phyloP scores from a whole-genome alignment of 2,113 vertebrate genomes.

The Setophaga kirtlandii region DNA sequence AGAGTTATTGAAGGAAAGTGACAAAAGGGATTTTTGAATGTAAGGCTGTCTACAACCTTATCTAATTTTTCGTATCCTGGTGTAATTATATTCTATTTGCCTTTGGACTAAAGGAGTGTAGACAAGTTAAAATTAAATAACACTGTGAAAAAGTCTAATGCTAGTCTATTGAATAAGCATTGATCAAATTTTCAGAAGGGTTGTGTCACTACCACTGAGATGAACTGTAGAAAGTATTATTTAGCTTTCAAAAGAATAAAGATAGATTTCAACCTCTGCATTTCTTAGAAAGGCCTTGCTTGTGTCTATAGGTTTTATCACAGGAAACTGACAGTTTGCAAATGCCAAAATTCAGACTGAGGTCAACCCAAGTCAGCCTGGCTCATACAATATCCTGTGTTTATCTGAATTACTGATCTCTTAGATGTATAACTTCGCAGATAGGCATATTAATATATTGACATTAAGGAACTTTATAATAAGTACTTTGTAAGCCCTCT shows the following conservation, averaged over 20 bases:
- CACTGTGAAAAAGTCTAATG: neutral
- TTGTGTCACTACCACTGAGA: neutral
- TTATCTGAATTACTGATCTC: neutral
- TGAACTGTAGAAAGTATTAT: neutral
- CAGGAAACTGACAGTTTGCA: neutral
- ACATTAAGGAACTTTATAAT: neutral
- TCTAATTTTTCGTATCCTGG: slow-evolving; percentile 6
- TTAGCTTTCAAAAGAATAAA: neutral
- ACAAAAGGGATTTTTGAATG: slow-evolving; percentile 17
- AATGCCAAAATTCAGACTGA: neutral
- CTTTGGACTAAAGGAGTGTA: slow-evolving; percentile 22
- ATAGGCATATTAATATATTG: neutral
- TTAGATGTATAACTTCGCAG: neutral
- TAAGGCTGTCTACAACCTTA: neutral
- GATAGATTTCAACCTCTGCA: neutral
- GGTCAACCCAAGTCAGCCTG: neutral
- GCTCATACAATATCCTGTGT: neutral
- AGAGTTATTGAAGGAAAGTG: neutral
- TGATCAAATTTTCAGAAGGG: slow-evolving; percentile 3
- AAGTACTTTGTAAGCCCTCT: neutral
- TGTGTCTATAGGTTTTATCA: neutral
- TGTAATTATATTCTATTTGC: slow-evolving; percentile 31
- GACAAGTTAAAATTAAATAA: slow-evolving; percentile 43
- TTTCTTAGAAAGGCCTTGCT: neutral
- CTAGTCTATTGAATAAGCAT: neutral